Conservation (phyloP, 1,140 invertebrate species). For the Drepana arcuata region DNA sequence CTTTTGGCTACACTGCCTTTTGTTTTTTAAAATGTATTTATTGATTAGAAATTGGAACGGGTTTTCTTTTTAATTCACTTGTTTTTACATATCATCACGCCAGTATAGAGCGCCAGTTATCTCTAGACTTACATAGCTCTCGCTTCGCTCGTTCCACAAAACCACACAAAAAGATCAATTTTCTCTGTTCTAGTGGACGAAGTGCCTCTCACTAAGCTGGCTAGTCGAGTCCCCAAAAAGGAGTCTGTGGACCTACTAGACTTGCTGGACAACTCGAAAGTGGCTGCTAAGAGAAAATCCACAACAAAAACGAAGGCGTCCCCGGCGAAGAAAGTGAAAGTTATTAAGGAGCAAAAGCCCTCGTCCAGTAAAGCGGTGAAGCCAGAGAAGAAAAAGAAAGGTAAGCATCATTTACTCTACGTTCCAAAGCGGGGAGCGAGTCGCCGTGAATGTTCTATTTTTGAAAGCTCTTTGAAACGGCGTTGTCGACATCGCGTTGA, state of each 20-base stretch:
- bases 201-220: conserved; percentile 46
- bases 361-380: conserved; percentile 37
- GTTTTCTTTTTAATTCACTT: no score
- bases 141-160: no score
- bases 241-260: conserved; percentile 41
- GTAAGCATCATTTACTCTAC: conserved; percentile 28
- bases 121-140: no score
- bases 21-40: no score
- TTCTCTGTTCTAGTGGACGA: conserved; percentile 41
- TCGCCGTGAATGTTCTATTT: conserved; percentile 14
- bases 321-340: conserved; percentile 19
- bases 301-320: conserved; percentile 25
- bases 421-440: conserved; percentile 8
- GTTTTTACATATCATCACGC: no score
- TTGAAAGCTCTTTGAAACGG: no score
- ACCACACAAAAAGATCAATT: neutral
- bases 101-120: no score
- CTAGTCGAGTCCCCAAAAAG: conserved; percentile 50
- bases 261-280: conserved; percentile 39
- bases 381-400: conserved; percentile 60
- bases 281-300: conserved; percentile 40
- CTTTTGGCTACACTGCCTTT: neutral
- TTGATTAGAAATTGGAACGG: no score
- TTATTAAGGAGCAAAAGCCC: conserved; percentile 32
- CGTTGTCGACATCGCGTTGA: no score